Evolutionary conservation across 2,888 invertebrate species (phyloP), one percentile per base, ranked within the genome.

Genomic region (Spodoptera exigua): DNA sequence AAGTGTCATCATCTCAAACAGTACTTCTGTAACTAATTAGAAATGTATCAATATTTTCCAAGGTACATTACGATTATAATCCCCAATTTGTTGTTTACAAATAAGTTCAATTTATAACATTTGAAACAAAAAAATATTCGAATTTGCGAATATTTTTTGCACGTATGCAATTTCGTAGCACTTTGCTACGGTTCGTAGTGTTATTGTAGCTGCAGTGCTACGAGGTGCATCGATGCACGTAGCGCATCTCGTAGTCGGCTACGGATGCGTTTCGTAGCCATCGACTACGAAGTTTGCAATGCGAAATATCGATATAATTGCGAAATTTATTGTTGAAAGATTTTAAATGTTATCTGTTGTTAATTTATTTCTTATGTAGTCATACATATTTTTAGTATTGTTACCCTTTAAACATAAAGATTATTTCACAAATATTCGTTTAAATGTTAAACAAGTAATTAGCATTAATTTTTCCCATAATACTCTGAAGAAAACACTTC

Each of bases 201-300:
- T 35, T 34, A 13, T 61, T 87, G 92, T 92, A 92, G 92, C 87
- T 91, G 92, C 92, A 91, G 81, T 73, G 88, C 93, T 92, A 93
- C 92, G 85, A 92, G 85, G 66, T 93, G 92, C 92, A 92, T 83
- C 80, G 76, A 48, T 92, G 91, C 92, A 92, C 86, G 91, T 90
- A 90, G 89, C 85, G 70, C 74, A 74, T 73, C 63, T 55, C 83
- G 80, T 80, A 85, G 88, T 75, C 75, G 71, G 47, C 66, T 72
- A 69, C 74, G 65, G 54, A 76, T 80, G 79, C 78, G 69, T 61
- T 74, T 69, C 79, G 86, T 86, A 85, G 84, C 80, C 44, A 44
- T 37, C 13, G 34, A 39, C 39, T 49, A 55, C 64, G 27, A 27
- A 27, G 27, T 27, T 27, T 59, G 41, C 59, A 59, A 39, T 35